Evolutionary conservation across 2,888 invertebrate genomes (phyloP).

Genomic region (Phyto melanocephala): DNA sequence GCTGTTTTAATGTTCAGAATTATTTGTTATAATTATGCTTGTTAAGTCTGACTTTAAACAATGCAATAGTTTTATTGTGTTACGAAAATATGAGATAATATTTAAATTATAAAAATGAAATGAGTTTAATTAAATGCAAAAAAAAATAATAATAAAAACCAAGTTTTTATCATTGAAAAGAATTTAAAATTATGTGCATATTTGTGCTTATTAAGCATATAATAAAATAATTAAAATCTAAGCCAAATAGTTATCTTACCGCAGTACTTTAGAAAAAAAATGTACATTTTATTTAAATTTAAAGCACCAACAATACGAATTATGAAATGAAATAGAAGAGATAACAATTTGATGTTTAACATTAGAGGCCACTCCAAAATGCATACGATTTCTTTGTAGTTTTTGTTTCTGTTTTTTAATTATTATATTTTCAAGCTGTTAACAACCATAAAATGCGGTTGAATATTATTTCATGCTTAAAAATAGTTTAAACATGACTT

Average conservation of each 20-base stretch:
- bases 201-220: constrained; percentile 23
- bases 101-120: background rate
- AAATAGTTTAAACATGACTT: constrained; percentile 28
- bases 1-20: background rate
- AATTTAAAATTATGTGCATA: background rate
- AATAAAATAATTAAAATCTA: constrained; percentile 31
- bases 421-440: background rate
- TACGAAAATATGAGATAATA: background rate
- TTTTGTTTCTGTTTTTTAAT: background rate
- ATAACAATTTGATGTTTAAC: constrained; percentile 24
- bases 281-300: background rate
- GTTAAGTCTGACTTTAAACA: constrained; percentile 12
- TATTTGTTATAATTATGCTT: background rate
- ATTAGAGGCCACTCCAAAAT: constrained; percentile 51
- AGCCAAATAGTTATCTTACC: constrained; percentile 4
- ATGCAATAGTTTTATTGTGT: constrained; percentile 16
- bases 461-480: constrained; percentile 27
- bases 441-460: constrained; percentile 25
- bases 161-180: background rate
- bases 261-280: background rate
- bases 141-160: background rate
- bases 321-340: background rate
- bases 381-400: constrained; percentile 46
- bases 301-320: background rate
- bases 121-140: constrained; percentile 27